Percentiles rank a stretch among this genome's conserved stretches.
Evolutionary conservation across 1,140 invertebrate species (phyloP).

Genomic region (Drosophila sproati): DNA sequence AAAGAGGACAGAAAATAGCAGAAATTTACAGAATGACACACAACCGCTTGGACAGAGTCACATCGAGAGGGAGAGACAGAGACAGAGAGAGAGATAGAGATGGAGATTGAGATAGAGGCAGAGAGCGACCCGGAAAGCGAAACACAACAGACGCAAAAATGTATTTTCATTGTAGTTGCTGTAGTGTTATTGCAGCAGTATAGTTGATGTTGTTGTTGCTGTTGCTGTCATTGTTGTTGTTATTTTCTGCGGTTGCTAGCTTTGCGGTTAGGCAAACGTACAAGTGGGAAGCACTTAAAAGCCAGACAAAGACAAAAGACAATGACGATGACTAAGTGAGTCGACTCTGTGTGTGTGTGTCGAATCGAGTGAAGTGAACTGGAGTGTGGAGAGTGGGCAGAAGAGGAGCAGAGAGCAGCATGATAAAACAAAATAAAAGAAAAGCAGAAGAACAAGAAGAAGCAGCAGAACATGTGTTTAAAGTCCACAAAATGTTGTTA

Average conservation of each 20-base stretch:
- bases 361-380: conserved; percentile 7
- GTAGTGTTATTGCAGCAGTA: neutral
- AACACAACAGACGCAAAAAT: conserved; percentile 37
- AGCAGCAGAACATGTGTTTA: conserved; percentile 10
- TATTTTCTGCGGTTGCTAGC: conserved; percentile 24
- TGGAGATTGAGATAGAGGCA: neutral
- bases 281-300: conserved; percentile 56
- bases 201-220: neutral
- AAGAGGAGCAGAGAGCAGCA: neutral
- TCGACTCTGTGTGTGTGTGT: neutral
- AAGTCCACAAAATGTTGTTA: conserved; percentile 1
- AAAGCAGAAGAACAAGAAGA: neutral
- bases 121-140: conserved; percentile 43
- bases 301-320: conserved; percentile 21
- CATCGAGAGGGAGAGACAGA: neutral
- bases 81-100: neutral
- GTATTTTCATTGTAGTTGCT: neutral
- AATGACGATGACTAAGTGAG: conserved; percentile 41
- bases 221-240: neutral
- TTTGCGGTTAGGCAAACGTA: conserved; percentile 51
- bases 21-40: conserved; percentile 4
- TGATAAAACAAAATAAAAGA: neutral
- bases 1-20: neutral
- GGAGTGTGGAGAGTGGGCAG: neutral
- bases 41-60: neutral